Base-by-base conservation (phyloP, 2,797 vertebrate genomes). In the Tiaroga cobitis region DNA sequence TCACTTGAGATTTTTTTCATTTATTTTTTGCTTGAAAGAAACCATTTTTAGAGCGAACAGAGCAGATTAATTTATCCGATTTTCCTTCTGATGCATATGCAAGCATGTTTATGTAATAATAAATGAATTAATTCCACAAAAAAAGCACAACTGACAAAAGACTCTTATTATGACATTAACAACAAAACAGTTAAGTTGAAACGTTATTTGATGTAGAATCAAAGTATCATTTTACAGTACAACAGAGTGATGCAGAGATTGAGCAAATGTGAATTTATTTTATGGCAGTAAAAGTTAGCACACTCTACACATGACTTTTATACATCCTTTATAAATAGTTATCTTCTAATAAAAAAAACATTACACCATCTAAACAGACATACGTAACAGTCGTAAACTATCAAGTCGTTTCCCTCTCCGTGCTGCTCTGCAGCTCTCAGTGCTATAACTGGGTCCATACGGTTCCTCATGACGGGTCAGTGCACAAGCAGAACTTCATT, bases 281-380 rank as follows among this genome's bases (percentile, higher is more conserved):
- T 34, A 26, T 77, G 54, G 81, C 84, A 84, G 39, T 74, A 32
- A 84, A 61, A 89, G 43, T 73, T 67, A 83, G 84, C 88, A 74
- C 69, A 82, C 26, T 84, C 82, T 37, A 13, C 77, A 87, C 85
- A 49, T 56, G 68, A 88, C 82, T 43, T 82, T 72, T 72, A 76
- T 83, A 86, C 85, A 88, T 75, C 84, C 84, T 84, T 79, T 88
- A 89, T 88, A 89, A 89, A 89, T 88, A 89, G 67, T 70, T 11
- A 73, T 86, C 81, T 86, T 9, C 65, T 69, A 21, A 73, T 82
- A 88, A 54, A 89, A 49, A 88, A 89, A 86, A 85, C 86, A 77
- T 85, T 70, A 85, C 86, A 89, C 83, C 82, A 67, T 84, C 74
- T 80, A 29, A 68, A 80, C 88, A 89, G 41, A 85, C 85, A 54